Base-by-base conservation (phyloP, 2,888 invertebrate species). In the Erannis defoliaria region DNA sequence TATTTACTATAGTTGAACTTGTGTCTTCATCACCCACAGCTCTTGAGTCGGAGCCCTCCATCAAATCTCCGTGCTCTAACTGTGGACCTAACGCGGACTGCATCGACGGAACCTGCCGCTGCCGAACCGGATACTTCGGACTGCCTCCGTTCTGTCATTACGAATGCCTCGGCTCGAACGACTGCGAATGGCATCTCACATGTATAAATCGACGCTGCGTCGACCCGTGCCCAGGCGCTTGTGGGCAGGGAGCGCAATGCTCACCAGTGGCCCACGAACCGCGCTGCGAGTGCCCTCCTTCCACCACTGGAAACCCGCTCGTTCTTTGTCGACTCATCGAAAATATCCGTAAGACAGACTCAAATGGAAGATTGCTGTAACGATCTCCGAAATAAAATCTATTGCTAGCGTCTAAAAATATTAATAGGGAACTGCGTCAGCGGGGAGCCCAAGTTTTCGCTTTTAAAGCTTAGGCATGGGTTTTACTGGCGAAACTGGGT, bases 21-120 rank as follows among this genome's bases (percentile, higher is more conserved):
- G 6, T 60, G 37, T 35, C 29, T 50, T 58, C 5, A 46, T 23
- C 33, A 60, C 43, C 35, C 14, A n/a, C 51, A 67, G 67, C 66
- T 46, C 63, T 81, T 43, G 80, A 85, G 45, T 74, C 79, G 26
- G 88, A 89, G 53, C 78, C 85, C 8, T 83, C 84, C 59, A 76
- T 80, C 62, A 80, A 96, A 80, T 94, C 94, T 73, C 90, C 93
- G 10, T 95, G 96, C 76, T 89, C 93, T 18, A 94, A 96, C 80
- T 97, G 97, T 78, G 97, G 97, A n/a, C 94, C 94, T 0, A 96
- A 97, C 80, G 94, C 96, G 29, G 94, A 95, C 73, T 97, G 97
- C 75, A 89, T 95, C 8, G 94, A 95, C 78, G 94, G 95, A 5
- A 93, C 94, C 37, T 96, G 96, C 81, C 95, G 94, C 67, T 97